Percentiles rank a stretch among this genome's conserved stretches.
These are phyloP conservation scores for Euproctis similis DNA, from an alignment of 2,888 invertebrate species.

Conservation along the genomic window DNA sequence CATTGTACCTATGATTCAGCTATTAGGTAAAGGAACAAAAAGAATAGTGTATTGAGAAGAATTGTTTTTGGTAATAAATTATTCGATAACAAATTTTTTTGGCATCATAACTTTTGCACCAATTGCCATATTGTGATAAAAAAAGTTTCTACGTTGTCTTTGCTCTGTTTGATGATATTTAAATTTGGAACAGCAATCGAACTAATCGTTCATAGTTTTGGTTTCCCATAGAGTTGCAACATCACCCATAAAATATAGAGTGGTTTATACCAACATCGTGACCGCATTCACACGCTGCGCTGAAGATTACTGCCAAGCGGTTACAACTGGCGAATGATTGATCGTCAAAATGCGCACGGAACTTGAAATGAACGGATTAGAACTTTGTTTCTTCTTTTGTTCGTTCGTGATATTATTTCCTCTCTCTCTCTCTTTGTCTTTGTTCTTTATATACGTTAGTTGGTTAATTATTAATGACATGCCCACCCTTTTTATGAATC, in stretches of 20 bases:
- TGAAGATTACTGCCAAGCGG: slow-evolving; percentile 55
- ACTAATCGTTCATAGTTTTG: slow-evolving; percentile 27
- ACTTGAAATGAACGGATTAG: slow-evolving; percentile 51
- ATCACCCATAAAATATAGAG: slow-evolving; percentile 55
- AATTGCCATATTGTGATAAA: no score
- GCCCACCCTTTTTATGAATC: no score
- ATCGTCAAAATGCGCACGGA: slow-evolving; percentile 49
- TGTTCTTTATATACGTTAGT: no score
- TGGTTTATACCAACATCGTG: slow-evolving; percentile 38
- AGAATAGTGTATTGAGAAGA: no score
- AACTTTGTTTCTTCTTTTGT: slow-evolving; percentile 31
- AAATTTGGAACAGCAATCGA: slow-evolving; percentile 21
- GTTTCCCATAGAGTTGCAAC: slow-evolving; percentile 55
- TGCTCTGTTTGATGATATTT: no score
- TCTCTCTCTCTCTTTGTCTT: slow-evolving; percentile 2
- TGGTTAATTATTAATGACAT: no score
- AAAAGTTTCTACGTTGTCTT: no score
- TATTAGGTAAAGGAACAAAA: no score
- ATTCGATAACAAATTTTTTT: no score
- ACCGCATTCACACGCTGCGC: slow-evolving; percentile 67
- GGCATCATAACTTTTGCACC: no score
- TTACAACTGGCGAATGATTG: slow-evolving; percentile 60
- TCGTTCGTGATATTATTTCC: slow-evolving; percentile 3
- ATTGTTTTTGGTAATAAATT: no score
- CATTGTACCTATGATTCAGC: no score